Base-by-base conservation (phyloP, 2,113 vertebrate species). In the Cygnus atratus region DNA sequence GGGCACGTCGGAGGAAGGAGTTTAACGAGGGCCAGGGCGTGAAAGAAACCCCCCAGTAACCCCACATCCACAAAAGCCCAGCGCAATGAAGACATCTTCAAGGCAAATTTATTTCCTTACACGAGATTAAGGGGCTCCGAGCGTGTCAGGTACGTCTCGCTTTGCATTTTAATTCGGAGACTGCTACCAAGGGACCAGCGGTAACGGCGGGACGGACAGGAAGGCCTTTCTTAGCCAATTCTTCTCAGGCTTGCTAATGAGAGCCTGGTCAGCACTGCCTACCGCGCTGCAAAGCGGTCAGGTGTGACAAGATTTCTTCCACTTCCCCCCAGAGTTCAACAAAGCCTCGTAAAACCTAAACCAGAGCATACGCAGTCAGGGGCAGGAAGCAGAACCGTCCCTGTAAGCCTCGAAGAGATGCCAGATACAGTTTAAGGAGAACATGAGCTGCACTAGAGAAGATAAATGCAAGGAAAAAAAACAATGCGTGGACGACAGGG, bases 231-330 rank as follows among this genome's bases (percentile, higher is more conserved):
- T 33, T 29, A 2, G 13, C 20, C 55, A 66, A 9, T 37, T 50
- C 57, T 22, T 33, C 14, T 11, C 1, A 29, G 77, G n/a, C 8
- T 67, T 12, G 31, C 50, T 44, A 65, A 66, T 3, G 3, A 44
- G 55, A 66, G 72, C 26, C 3, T 37, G 72, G 44, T n/a, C 61
- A 59, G 63, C 1, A 5, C 31, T 26, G 66, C 5, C 77, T 16
- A 8, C 46, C 28, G 3, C 1, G 0, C 2, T 6, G 26, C 0
- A 1, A 81, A 52, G 52, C 2, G 7, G 2, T 19, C 26, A 43
- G 39, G 17, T 18, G 25, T 37, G 55, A 28, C 43, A 28, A 2
- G 22, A 24, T 48, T 37, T 58, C 37, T n/a, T 35, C 22, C 24
- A 9, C 37, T 15, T 19, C 41, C 48, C 25, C 37, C 43, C 2